Conservation (phyloP, 1,140 invertebrate genomes). For the Drosophila bocki region DNA sequence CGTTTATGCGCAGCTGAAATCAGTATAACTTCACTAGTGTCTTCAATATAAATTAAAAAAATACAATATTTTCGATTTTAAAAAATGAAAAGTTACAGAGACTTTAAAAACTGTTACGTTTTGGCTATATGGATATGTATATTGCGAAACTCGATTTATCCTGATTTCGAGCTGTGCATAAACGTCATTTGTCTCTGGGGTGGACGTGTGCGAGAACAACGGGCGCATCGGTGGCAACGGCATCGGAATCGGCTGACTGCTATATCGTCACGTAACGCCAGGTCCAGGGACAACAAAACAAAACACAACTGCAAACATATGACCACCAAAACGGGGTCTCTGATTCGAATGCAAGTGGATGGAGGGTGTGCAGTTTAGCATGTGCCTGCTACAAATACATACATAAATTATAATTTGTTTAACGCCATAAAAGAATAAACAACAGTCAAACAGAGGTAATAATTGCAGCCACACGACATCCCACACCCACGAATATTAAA, state of each 20-base stretch:
- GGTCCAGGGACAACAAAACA: conserved; percentile 31
- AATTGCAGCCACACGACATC: conserved; percentile 38
- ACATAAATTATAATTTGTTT: conserved; percentile 19
- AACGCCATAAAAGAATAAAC: neutral
- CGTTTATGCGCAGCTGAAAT: conserved; percentile 22
- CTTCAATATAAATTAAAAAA: no score
- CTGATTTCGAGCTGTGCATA: conserved; percentile 7
- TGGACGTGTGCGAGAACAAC: conserved; percentile 66
- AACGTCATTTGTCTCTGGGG: conserved; percentile 22
- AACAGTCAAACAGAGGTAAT: neutral
- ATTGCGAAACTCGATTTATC: neutral
- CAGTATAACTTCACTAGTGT: neutral
- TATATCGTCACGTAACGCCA: conserved; percentile 70
- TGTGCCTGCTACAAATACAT: conserved; percentile 37
- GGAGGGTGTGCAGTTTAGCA: conserved; percentile 28
- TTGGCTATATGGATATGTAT: neutral
- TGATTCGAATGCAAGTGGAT: conserved; percentile 21
- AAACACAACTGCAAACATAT: conserved; percentile 36
- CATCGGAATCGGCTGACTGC: conserved; percentile 52
- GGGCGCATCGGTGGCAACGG: conserved; percentile 39
- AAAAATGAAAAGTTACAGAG: neutral
- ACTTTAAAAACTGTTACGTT: neutral
- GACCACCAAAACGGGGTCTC: conserved; percentile 38
- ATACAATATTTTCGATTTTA: no score
- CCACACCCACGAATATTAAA: conserved; percentile 16